phyloP scores from a whole-genome alignment of 2,797 vertebrate species.

The Acipenser ruthenus region DNA sequence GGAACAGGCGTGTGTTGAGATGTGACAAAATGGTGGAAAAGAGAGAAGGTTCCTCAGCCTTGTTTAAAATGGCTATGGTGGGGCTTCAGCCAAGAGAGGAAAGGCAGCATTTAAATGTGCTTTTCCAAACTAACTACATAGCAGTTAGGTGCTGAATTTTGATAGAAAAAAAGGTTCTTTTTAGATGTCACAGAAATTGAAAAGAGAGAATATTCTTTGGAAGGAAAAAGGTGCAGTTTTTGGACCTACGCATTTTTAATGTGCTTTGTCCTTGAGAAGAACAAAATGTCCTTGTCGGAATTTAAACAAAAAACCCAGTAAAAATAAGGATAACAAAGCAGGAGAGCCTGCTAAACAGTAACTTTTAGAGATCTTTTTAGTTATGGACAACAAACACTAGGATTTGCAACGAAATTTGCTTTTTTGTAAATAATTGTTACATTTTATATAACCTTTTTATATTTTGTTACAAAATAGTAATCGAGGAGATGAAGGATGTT shows the following conservation, averaged over 20 bases:
- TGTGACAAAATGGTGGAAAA: slow-evolving; percentile 65
- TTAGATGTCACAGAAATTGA: slow-evolving; percentile 10
- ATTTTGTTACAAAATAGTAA: no score
- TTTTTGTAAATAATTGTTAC: no score
- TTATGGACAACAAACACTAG: slow-evolving; percentile 16
- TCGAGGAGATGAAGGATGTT: background rate
- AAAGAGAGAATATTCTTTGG: slow-evolving; percentile 6
- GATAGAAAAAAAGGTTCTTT: slow-evolving; percentile 12
- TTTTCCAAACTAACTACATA: background rate
- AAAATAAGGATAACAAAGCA: background rate
- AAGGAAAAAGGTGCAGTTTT: slow-evolving; percentile 11
- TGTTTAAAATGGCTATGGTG: slow-evolving; percentile 70
- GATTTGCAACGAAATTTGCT: slow-evolving; percentile 8
- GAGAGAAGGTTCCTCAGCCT: slow-evolving; percentile 53
- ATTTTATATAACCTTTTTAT: no score
- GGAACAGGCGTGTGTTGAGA: slow-evolving; percentile 21
- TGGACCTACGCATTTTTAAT: slow-evolving; percentile 68
- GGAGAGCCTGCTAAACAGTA: background rate
- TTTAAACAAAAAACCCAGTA: slow-evolving; percentile 36
- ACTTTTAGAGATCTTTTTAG: slow-evolving; percentile 5
- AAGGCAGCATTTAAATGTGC: slow-evolving; percentile 22
- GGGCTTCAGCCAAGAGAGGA: slow-evolving; percentile 41
- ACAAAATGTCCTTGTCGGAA: slow-evolving; percentile 56
- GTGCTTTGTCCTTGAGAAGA: slow-evolving; percentile 74
- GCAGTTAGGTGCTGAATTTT: slow-evolving; percentile 1